Percentiles rank a stretch among this genome's conserved stretches.
Conservation (phyloP, 1,140 invertebrate species). For the Drosophila kikkawai region DNA sequence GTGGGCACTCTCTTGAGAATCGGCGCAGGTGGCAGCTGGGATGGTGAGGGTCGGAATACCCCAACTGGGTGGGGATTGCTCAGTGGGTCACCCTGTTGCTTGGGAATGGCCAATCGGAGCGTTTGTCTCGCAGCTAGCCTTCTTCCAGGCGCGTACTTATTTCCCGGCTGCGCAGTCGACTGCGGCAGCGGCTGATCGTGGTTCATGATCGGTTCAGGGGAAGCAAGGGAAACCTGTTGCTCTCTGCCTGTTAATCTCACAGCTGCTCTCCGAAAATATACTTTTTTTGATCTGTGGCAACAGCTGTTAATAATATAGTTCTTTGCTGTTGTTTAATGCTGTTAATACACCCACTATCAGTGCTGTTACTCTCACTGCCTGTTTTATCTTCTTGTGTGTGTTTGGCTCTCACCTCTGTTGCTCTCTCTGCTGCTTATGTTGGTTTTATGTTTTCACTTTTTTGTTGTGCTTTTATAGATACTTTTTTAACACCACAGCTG, state of each 20-base stretch:
- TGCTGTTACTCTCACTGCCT: background rate
- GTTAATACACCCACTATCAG: constrained; percentile 7
- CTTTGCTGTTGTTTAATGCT: background rate
- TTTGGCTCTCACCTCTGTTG: background rate
- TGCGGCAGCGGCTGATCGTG: constrained; percentile 31
- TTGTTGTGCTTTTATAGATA: background rate
- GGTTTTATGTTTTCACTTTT: background rate
- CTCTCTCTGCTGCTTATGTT: background rate
- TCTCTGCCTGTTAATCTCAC: constrained; percentile 7
- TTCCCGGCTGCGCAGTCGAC: constrained; percentile 32
- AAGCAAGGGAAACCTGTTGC: constrained; percentile 12
- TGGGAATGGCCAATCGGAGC: constrained; percentile 78
- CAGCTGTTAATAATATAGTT: background rate
- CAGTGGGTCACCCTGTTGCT: constrained; percentile 68
- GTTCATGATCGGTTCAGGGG: constrained; percentile 52
- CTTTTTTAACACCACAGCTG: constrained; percentile 1
- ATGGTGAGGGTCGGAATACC: constrained; percentile 72
- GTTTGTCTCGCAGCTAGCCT: constrained; percentile 81
- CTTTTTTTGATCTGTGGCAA: background rate
- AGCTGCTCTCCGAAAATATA: background rate
- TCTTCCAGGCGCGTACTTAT: constrained; percentile 84
- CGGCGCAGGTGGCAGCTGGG: constrained; percentile 77
- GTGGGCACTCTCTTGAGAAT: constrained; percentile 60
- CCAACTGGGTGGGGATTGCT: constrained; percentile 32
- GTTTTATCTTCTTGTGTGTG: background rate